Conservation (phyloP, 2,113 vertebrate species). For the Todiramphus saurophagus region DNA sequence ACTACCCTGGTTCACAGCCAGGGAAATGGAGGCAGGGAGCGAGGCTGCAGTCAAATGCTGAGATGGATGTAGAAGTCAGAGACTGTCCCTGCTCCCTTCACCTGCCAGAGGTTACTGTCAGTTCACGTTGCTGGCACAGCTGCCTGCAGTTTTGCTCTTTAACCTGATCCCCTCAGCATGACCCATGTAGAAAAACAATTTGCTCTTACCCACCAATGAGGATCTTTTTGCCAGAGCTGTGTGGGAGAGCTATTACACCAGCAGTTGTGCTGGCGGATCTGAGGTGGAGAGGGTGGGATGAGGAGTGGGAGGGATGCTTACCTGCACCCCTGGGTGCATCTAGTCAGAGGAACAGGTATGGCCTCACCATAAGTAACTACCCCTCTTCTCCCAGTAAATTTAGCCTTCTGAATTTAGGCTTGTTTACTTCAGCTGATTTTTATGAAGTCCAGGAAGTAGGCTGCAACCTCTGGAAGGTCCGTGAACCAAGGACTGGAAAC, state of each 20-base stretch:
- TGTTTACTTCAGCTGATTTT: background rate
- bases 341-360: background rate
- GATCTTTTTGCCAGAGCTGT: background rate
- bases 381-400: background rate
- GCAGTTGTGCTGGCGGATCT: background rate
- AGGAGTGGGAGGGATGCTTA: background rate
- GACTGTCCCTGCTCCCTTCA: background rate
- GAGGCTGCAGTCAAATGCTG: background rate
- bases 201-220: background rate
- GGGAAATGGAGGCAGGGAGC: background rate
- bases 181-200: background rate
- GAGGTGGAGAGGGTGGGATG: background rate
- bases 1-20: background rate
- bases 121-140: background rate
- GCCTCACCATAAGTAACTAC: rapidly evolving
- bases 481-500: background rate
- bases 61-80: background rate
- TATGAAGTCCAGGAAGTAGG: background rate
- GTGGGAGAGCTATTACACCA: background rate
- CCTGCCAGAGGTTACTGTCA: background rate
- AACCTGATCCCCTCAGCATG: background rate
- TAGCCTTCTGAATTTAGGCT: background rate
- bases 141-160: background rate
- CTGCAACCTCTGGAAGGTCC: background rate
- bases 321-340: background rate